Percentiles rank a stretch among this genome's conserved stretches.
Conservation (phyloP, 2,113 vertebrate species). For the Dinomys branickii region DNA sequence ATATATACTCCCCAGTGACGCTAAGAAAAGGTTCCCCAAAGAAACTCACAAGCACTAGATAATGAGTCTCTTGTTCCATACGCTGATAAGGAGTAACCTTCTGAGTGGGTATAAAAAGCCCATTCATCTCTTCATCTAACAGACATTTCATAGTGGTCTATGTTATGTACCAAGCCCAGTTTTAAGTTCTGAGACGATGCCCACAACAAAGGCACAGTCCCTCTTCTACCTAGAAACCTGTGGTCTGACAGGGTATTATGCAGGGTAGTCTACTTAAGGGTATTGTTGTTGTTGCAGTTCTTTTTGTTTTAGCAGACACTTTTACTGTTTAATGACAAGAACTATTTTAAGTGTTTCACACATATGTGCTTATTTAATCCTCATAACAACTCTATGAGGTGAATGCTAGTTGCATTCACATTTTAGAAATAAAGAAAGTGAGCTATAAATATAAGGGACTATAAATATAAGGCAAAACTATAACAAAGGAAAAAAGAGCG, state of each 20-base stretch:
- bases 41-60: not conserved
- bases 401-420: not conserved
- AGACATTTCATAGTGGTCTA: not conserved
- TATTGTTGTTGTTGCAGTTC: not conserved
- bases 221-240: not conserved
- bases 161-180: not conserved
- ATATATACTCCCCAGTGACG: not conserved
- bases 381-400: constrained; percentile 4
- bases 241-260: not conserved
- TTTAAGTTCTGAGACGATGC: not conserved
- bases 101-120: not conserved
- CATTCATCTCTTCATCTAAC: not conserved
- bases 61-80: not conserved
- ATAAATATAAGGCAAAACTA: not conserved
- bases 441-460: not conserved
- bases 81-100: not conserved
- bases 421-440: not conserved
- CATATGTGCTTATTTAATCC: constrained; percentile 4
- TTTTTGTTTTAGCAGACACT: constrained; percentile 15
- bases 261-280: not conserved
- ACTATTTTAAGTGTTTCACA: not conserved
- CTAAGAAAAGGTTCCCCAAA: not conserved
- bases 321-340: not conserved
- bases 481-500: not conserved
- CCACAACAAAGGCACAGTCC: not conserved